Evolutionary conservation across 2,888 invertebrate genomes (phyloP), one percentile per base, ranked within the genome.

Genomic region (Pardosa pseudoannulata): DNA sequence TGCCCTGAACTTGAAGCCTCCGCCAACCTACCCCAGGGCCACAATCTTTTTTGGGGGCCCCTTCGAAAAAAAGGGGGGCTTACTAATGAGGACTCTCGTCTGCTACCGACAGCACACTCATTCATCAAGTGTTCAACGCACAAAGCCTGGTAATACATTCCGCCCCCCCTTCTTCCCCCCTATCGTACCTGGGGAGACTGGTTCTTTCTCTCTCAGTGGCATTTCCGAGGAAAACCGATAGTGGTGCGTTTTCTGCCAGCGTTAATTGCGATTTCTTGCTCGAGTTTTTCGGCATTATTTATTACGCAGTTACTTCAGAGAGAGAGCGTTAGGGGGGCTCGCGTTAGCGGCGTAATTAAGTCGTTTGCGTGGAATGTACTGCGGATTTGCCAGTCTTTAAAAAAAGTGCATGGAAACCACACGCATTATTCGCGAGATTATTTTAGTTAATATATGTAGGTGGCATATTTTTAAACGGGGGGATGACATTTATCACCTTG

Each of bases 271-370:
- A 56, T 56, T 56, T 11, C 56, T 56, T 56, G 56, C 56, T 23
- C 23, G 16, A 46, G 13, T 46, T 80, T 80, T 80, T 79, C 32
- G 36, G 68, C n/a, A 75, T 76, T 82, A 82, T 82, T 82, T 82
- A 82, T 82, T 82, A 70, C 75, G 82, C 39, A 64, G 82, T 74
- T 72, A 50, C 13, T 74, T 67, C 27, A 27, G n/a, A n/a, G n/a
- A 64, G 50, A 31, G 23, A n/a, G 74, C 28, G 36, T 46, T 27
- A 74, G n/a, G 64, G 67, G 50, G 31, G 70, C 31, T 36, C 41
- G 46, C 74, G 75, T 72, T 82, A 82, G 75, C 82, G 75, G 31
- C 68, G 70, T 75, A 82, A 82, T 82, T 82, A 82, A 82, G 75
- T 82, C 71, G 74, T 62, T 50, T 65, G 16, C n/a, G n/a, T n/a